Evolutionary conservation across 2,888 invertebrate species (phyloP), one percentile per base, ranked within the genome.

Genomic region (Trissoscelio sp.): DNA sequence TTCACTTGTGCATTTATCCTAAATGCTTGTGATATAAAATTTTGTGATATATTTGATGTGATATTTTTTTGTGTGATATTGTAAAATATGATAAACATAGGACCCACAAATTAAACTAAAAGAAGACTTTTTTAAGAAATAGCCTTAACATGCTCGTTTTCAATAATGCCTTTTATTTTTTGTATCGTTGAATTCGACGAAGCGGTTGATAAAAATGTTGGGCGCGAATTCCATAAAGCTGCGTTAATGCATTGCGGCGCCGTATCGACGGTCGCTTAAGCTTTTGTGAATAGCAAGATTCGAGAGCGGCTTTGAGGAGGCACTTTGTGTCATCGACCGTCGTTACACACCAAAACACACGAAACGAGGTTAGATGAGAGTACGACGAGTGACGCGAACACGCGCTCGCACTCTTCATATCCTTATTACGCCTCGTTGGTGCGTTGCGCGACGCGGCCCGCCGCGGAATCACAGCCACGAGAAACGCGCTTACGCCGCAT

Each of bases 241-340:
- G 53, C 51, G 53, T 39, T 77, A 69, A 77, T 69, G 78, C 70
- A 51, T 24, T 9, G 70, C 46, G 78, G 70, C 70, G 78, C 70
- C 78, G 58, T 39, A 66, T 48, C 64, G 78, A 48, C 78, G 70
- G 42, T 20, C 44, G 77, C 22, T 69, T 37, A 44, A 66, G 75
- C 62, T 67, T 67, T 78, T n/a, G 62, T 64, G 57, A 69, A 53
- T 44, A 44, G 55, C 51, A 51, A 72, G 64, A 72, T 72, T 70
- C 53, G 70, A 79, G 64, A 66, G 64, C 72, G 28, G 46, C 64
- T 79, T 39, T 51, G 51, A 79, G 57, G 28, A 79, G 64, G 42
- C 72, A 57, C 78, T 79, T 57, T 64, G 78, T 79, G 78, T 72
- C 78, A 72, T 57, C 78, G 78, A 79, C 64, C 78, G 70, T 64